Conservation (phyloP, 2,797 vertebrate genomes). For the Australoheros facetus region DNA sequence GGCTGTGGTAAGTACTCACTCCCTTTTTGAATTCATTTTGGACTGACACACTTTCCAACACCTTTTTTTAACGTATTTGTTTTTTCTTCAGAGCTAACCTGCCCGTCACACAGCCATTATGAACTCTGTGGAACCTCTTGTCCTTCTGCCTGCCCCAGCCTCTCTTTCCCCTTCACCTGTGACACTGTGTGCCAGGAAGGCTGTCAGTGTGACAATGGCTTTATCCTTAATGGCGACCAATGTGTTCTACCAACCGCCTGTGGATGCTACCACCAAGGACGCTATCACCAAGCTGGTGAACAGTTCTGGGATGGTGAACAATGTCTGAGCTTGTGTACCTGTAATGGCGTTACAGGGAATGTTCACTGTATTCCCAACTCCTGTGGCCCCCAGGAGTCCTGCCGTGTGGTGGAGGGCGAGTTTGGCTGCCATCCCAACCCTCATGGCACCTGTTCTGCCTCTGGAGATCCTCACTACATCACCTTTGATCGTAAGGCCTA, state of each 20-base stretch:
- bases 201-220: conserved; percentile 75
- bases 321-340: conserved; percentile 64
- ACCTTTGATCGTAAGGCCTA: conserved; percentile 67
- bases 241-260: neutral
- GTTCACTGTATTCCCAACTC: conserved; percentile 55
- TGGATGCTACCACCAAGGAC: conserved; percentile 65
- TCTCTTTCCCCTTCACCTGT: conserved; percentile 73
- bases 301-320: conserved; percentile 67
- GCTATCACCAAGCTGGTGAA: conserved; percentile 54
- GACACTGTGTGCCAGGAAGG: conserved; percentile 71
- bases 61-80: neutral
- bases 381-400: conserved; percentile 59
- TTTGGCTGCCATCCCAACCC: conserved; percentile 67
- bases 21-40: fast-evolving
- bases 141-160: conserved; percentile 70
- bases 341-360: conserved; percentile 58
- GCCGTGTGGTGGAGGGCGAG: conserved; percentile 47
- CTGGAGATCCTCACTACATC: conserved; percentile 78
- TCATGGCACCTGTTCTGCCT: conserved; percentile 63
- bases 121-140: conserved; percentile 71
- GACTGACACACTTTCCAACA: fast-evolving
- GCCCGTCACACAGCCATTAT: conserved; percentile 73
- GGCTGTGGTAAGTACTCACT: conserved; percentile 54
- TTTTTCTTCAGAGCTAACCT: conserved; percentile 57
- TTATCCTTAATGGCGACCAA: conserved; percentile 62